These are phyloP conservation scores for Neoniphon sammara DNA, from an alignment of 2,797 vertebrate species.

Conservation along the genomic window DNA sequence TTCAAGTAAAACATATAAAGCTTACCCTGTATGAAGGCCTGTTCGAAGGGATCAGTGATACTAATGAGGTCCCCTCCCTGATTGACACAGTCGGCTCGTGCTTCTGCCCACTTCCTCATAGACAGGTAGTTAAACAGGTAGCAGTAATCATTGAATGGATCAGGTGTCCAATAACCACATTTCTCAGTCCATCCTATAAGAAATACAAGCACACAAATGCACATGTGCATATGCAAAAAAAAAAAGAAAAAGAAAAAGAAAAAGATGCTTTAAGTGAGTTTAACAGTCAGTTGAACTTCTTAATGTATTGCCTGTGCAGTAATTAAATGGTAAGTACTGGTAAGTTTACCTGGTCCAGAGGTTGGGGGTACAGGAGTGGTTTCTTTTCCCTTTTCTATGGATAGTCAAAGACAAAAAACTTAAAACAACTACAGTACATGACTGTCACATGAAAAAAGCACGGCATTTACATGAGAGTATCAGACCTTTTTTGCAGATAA, in stretches of 20 bases:
- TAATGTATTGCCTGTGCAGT: not conserved
- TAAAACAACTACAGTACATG: not conserved
- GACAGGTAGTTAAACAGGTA: constrained; percentile 83
- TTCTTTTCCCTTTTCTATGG: constrained; percentile 79
- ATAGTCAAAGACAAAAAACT: constrained; percentile 19
- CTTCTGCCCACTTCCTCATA: constrained; percentile 81
- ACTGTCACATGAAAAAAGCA: not conserved
- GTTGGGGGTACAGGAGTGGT: constrained; percentile 81
- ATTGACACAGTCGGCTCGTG: constrained; percentile 82
- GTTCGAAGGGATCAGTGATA: constrained; percentile 82
- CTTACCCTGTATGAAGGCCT: constrained; percentile 81
- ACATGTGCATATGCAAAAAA: not conserved
- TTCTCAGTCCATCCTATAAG: constrained; percentile 82
- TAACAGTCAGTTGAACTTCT: not conserved
- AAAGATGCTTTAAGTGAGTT: not conserved
- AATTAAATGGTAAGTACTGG: not conserved
- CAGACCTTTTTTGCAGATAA: constrained; percentile 84
- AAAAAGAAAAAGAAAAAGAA: not conserved
- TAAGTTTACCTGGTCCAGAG: constrained; percentile 81
- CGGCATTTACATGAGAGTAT: fast-evolving
- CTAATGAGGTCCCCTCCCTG: constrained; percentile 84
- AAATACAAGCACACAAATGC: constrained; percentile 5
- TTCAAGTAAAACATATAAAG: not conserved
- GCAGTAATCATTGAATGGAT: constrained; percentile 85
- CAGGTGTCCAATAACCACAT: constrained; percentile 81